phyloP scores from a whole-genome alignment of 2,113 vertebrate species.

The Phylloscopus whistleri region DNA sequence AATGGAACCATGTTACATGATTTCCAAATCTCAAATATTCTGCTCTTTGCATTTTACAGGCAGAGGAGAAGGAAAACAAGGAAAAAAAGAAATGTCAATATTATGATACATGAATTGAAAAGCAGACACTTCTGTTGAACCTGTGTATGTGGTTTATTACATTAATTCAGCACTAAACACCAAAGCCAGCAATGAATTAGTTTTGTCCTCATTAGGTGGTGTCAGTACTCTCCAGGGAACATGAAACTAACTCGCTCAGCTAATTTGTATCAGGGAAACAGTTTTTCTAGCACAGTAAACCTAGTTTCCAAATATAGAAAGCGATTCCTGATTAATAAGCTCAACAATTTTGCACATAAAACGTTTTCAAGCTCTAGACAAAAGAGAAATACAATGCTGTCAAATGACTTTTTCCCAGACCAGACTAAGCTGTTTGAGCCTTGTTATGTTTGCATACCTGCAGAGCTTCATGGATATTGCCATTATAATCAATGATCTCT shows the following conservation, averaged over 20 bases:
- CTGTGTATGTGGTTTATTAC: background rate
- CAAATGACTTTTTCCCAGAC: background rate
- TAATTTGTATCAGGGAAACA: conserved; percentile 22
- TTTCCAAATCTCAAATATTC: conserved; percentile 8
- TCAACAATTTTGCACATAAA: background rate
- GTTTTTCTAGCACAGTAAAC: background rate
- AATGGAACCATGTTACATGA: background rate
- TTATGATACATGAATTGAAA: conserved; percentile 18
- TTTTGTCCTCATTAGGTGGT: conserved; percentile 21
- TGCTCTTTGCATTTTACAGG: conserved; percentile 23
- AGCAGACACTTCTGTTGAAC: conserved; percentile 13
- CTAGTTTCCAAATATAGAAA: conserved; percentile 32
- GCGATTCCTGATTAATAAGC: background rate
- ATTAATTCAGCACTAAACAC: conserved; percentile 13
- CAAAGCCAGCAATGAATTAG: background rate
- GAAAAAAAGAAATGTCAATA: background rate
- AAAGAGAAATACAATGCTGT: background rate
- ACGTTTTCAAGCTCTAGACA: background rate
- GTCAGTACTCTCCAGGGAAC: background rate
- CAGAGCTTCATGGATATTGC: conserved; percentile 95
- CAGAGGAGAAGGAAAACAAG: background rate
- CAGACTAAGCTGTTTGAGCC: background rate
- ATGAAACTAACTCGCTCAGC: conserved; percentile 5
- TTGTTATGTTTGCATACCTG: conserved; percentile 78
- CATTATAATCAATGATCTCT: conserved; percentile 98